phyloP scores from a whole-genome alignment of 2,888 invertebrate species.

The Miltochrista miniata region DNA sequence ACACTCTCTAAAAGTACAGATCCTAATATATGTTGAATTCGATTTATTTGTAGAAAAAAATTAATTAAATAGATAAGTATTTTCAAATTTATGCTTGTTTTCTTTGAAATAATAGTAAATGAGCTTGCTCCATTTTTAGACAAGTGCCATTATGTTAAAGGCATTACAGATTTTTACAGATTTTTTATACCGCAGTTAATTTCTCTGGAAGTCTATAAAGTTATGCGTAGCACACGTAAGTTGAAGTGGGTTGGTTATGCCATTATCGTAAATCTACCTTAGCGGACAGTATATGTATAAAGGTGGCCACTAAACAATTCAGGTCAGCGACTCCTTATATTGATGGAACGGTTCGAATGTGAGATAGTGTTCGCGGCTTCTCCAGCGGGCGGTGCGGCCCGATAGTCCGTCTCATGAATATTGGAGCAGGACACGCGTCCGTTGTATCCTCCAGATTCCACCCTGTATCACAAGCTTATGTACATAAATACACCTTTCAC shows the following conservation, averaged over 20 bases:
- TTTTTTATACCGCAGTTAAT: too few species aligned
- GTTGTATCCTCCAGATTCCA: constrained; percentile 62
- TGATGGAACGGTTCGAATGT: constrained; percentile 66
- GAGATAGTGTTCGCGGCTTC: constrained; percentile 56
- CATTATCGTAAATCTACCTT: constrained; percentile 40
- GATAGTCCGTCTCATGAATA: constrained; percentile 65
- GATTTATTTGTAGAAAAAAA: too few species aligned
- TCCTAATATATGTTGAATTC: too few species aligned
- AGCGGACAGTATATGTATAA: constrained; percentile 42
- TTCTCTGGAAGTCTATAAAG: constrained; percentile 13
- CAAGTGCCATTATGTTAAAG: too few species aligned
- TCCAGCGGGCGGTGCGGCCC: constrained; percentile 30
- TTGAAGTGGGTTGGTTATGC: constrained; percentile 22
- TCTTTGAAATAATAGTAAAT: too few species aligned
- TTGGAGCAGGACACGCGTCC: constrained; percentile 62
- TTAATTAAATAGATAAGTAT: too few species aligned
- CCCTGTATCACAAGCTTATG: constrained; percentile 52
- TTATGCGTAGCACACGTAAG: constrained; percentile 13
- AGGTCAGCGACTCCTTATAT: constrained; percentile 68
- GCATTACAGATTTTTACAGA: too few species aligned
- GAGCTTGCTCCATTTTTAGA: too few species aligned
- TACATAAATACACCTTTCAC: constrained; percentile 45
- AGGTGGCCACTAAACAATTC: constrained; percentile 66
- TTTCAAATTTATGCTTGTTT: too few species aligned
- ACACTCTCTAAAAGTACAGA: too few species aligned